phyloP scores from a whole-genome alignment of 2,113 vertebrate genomes.

The Camarhynchus parvulus region DNA sequence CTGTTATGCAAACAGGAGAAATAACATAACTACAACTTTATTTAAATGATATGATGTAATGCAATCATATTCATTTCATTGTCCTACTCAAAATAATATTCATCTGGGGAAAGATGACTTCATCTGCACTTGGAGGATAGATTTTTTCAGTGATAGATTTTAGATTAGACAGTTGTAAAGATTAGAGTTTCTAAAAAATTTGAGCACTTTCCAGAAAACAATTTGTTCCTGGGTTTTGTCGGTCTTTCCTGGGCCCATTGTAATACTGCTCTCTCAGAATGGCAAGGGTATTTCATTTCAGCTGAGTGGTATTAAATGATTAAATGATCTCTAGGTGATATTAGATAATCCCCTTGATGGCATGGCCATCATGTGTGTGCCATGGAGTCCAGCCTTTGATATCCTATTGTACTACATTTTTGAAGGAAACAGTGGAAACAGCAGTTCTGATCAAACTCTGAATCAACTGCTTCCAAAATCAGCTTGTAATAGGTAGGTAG shows the following conservation, averaged over 20 bases:
- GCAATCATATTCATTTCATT: background rate
- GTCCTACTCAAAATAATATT: background rate
- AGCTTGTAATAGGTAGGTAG: background rate
- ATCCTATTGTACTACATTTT: background rate
- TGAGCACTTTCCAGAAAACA: background rate
- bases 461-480: background rate
- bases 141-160: background rate
- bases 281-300: constrained; percentile 9
- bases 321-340: constrained; percentile 24
- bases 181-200: background rate
- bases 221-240: background rate
- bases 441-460: background rate
- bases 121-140: background rate
- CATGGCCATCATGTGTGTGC: background rate
- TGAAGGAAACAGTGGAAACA: background rate
- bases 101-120: background rate
- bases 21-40: background rate
- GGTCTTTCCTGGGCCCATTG: background rate
- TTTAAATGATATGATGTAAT: background rate
- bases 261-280: background rate
- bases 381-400: background rate
- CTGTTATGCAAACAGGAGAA: background rate
- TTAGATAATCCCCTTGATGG: constrained; percentile 20
- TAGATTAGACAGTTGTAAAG: background rate
- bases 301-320: constrained; percentile 44